Percentiles rank a stretch among this genome's conserved stretches.
Evolutionary conservation across 2,888 invertebrate species (phyloP).

Genomic region (Rhagophthalmus giganteus): DNA sequence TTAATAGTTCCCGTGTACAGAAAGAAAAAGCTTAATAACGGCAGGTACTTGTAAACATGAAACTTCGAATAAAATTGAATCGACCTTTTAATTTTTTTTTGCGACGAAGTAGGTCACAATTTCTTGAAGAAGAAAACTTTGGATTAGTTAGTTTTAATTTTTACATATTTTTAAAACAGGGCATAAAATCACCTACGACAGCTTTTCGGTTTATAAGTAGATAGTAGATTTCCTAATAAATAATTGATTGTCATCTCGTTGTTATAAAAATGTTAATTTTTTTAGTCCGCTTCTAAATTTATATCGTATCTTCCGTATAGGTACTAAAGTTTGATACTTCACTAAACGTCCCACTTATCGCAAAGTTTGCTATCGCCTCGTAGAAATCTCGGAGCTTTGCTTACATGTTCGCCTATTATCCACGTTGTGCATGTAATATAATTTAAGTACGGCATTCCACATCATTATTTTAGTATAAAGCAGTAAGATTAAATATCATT

Average conservation of each 20-base stretch:
- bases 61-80: too few relatives aligned
- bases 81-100: too few relatives aligned
- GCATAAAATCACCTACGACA: too few relatives aligned
- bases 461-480: constrained; percentile 17
- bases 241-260: not conserved
- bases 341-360: constrained; percentile 6
- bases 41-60: too few relatives aligned
- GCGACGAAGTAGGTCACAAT: too few relatives aligned
- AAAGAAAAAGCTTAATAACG: too few relatives aligned
- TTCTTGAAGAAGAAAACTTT: too few relatives aligned
- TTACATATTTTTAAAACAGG: too few relatives aligned
- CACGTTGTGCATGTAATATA: constrained; percentile 14
- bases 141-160: too few relatives aligned
- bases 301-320: not conserved
- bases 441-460: constrained; percentile 13
- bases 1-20: too few relatives aligned
- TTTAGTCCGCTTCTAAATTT: not conserved
- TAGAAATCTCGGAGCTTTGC: constrained; percentile 4
- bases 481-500: constrained; percentile 21
- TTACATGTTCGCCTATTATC: constrained; percentile 11
- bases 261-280: not conserved
- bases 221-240: too few relatives aligned
- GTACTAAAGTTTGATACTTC: not conserved
- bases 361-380: constrained; percentile 10
- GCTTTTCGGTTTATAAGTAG: too few relatives aligned